Evolutionary conservation across 92 coral and sea anemone species (phyloP).

Genomic region (Meandrina meandrites): DNA sequence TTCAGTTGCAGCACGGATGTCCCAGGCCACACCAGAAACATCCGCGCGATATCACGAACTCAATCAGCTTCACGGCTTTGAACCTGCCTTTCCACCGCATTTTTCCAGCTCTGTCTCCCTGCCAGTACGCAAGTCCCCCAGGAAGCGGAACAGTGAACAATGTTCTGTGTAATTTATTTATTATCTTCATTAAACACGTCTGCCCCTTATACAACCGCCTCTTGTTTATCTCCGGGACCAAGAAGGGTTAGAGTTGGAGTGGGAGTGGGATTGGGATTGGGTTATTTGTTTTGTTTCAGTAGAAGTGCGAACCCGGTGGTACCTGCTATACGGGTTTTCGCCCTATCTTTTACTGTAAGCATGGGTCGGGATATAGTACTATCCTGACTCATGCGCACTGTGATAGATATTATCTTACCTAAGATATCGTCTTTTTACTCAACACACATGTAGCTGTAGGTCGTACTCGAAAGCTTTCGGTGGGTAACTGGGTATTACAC

Average conservation of each 20-base stretch:
- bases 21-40: conserved; percentile 45
- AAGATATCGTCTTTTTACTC: conserved; percentile 28
- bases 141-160: conserved; percentile 3
- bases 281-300: no score
- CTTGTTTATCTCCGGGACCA: not conserved
- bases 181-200: not conserved
- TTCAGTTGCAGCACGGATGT: conserved; percentile 34
- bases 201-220: not conserved
- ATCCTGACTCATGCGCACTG: conserved; percentile 19
- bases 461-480: not conserved
- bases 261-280: conserved; percentile 26
- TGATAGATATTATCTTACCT: not conserved
- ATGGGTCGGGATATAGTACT: conserved; percentile 28
- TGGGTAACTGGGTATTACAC: not conserved
- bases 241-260: not conserved
- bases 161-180: no score
- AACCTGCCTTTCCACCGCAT: conserved; percentile 23
- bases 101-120: not conserved
- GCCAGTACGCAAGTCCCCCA: conserved; percentile 1
- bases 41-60: conserved; percentile 34
- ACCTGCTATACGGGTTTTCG: not conserved
- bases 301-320: not conserved
- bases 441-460: conserved; percentile 4
- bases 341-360: no score
- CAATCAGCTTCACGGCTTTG: conserved; percentile 33